These are phyloP conservation scores for Glossosoma conforme DNA, from an alignment of 1,140 invertebrate species.

Conservation along the genomic window DNA sequence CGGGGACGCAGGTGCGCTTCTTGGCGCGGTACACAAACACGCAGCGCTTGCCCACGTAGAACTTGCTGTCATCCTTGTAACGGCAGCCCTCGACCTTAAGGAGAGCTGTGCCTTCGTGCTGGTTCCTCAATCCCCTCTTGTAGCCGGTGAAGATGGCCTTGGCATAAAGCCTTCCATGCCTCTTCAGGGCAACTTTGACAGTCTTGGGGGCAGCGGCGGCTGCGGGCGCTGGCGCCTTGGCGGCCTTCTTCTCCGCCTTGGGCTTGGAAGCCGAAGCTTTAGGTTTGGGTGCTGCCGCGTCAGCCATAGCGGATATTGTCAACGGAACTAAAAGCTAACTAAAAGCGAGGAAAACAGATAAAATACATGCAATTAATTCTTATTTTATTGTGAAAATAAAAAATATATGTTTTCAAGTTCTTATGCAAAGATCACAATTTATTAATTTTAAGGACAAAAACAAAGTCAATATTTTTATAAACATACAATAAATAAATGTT, in stretches of 20 bases:
- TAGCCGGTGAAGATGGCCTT: constrained; percentile 98
- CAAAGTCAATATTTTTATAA: too few species aligned
- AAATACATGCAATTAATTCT: too few species aligned
- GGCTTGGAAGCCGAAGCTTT: constrained; percentile 57
- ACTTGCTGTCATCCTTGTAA: constrained; percentile 76
- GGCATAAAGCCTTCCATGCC: constrained; percentile 83
- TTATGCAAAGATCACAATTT: too few species aligned
- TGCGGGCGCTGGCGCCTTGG: constrained; percentile 47
- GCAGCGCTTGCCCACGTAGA: constrained; percentile 95
- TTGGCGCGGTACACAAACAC: constrained; percentile 96
- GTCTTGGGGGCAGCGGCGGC: constrained; percentile 48
- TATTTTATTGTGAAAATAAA: too few species aligned
- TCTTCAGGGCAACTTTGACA: constrained; percentile 55
- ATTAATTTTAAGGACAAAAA: too few species aligned
- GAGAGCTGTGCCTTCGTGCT: constrained; percentile 95
- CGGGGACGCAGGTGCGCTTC: constrained; percentile 85
- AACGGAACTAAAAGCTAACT: constrained; percentile 17
- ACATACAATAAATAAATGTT: too few species aligned
- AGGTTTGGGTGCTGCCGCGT: constrained; percentile 52
- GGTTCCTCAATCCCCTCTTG: constrained; percentile 93
- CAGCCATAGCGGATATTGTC: constrained; percentile 50
- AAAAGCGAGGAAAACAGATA: too few species aligned
- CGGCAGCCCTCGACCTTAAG: constrained; percentile 89
- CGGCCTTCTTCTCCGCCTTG: constrained; percentile 52
- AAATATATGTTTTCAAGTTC: too few species aligned